These are phyloP conservation scores for Sturmia bella DNA, from an alignment of 2,888 invertebrate genomes.

Conservation along the genomic window DNA sequence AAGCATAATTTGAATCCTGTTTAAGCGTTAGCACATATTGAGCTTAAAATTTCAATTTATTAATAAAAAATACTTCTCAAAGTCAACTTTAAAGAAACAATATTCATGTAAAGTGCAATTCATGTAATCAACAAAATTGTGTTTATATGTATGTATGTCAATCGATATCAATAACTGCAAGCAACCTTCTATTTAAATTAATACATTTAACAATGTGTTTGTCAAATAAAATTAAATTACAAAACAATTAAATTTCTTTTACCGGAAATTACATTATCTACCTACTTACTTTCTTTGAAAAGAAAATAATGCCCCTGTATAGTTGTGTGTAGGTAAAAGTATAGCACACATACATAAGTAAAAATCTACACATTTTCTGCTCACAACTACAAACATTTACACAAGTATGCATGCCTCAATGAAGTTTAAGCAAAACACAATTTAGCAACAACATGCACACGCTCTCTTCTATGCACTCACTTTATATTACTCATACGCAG, in stretches of 20 bases:
- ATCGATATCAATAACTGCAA: constrained; percentile 29
- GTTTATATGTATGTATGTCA: not conserved
- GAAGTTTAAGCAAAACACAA: not conserved
- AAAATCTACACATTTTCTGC: constrained; percentile 3
- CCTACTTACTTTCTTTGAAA: constrained; percentile 14
- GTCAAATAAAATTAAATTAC: constrained; percentile 29
- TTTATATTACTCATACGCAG: no score
- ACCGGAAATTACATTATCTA: constrained; percentile 52
- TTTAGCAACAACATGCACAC: no score
- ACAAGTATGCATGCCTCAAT: not conserved
- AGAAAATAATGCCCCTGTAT: not conserved
- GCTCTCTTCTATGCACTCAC: no score
- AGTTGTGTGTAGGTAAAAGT: no score
- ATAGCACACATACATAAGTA: not conserved
- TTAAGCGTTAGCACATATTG: no score
- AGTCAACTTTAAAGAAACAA: no score
- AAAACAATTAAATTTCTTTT: constrained; percentile 43
- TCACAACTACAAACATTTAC: not conserved
- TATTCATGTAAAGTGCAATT: no score
- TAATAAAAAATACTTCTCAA: no score
- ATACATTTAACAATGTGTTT: constrained; percentile 30
- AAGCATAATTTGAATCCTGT: no score
- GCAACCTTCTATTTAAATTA: constrained; percentile 27
- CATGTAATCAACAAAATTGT: no score
- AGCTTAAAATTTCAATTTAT: no score